Evolutionary conservation across 2,888 invertebrate species (phyloP).

Genomic region (Elmis aenea): DNA sequence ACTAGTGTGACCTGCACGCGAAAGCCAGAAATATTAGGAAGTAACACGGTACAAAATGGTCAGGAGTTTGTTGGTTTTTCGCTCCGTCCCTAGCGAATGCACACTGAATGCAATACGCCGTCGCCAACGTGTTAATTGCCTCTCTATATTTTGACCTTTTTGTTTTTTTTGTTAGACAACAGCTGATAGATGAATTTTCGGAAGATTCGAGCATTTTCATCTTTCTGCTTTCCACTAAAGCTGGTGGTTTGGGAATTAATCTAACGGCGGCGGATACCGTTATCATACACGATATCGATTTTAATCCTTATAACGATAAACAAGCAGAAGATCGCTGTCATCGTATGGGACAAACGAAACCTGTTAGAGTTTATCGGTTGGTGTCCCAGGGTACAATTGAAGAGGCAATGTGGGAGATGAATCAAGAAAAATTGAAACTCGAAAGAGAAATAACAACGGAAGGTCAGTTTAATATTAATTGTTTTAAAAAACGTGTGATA

Average conservation of each 20-base stretch:
- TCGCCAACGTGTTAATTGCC: not conserved
- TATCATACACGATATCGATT: conserved; percentile 95
- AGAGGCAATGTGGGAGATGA: conserved; percentile 86
- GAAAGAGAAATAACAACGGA: conserved; percentile 78
- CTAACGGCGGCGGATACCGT: conserved; percentile 92
- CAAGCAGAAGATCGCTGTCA: conserved; percentile 92
- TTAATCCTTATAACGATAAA: conserved; percentile 97
- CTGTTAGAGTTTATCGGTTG: conserved; percentile 81
- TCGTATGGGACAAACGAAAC: conserved; percentile 71
- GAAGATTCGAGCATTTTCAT: conserved; percentile 74
- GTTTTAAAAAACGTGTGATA: not conserved
- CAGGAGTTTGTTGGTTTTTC: no score
- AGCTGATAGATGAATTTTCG: conserved; percentile 85
- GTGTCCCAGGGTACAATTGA: conserved; percentile 85
- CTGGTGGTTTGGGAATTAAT: conserved; percentile 95
- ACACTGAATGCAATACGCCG: no score
- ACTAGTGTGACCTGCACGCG: no score
- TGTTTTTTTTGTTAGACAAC: conserved; percentile 59
- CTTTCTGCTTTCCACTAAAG: conserved; percentile 87
- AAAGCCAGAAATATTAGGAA: no score
- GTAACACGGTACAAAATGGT: no score
- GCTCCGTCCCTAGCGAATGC: no score
- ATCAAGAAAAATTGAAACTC: conserved; percentile 84
- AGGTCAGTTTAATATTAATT: conserved; percentile 29
- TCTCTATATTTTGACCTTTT: conserved; percentile 3